Percentiles rank a stretch among this genome's conserved stretches.
phyloP scores from a whole-genome alignment of 2,888 invertebrate genomes.

The Oeneis ivallda region DNA sequence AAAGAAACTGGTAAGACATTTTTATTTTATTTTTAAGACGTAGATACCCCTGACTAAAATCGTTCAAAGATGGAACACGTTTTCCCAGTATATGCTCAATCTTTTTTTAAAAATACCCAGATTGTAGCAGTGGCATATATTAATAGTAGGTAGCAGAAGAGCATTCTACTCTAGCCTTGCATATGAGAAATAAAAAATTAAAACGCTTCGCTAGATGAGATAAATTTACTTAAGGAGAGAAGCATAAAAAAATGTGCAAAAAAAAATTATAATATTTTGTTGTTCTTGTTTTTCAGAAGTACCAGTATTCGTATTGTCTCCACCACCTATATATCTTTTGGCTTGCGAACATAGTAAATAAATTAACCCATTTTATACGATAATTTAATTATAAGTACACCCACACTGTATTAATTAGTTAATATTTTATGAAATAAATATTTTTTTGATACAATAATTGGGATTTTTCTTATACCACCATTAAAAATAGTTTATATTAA shows the following conservation, averaged over 20 bases:
- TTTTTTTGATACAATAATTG: not conserved
- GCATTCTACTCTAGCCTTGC: too few relatives aligned
- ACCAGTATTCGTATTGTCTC: constrained; percentile 57
- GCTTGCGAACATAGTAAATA: constrained; percentile 56
- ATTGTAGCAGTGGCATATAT: too few relatives aligned
- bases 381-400: not conserved
- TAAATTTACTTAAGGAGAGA: too few relatives aligned
- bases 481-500: not conserved
- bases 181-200: too few relatives aligned
- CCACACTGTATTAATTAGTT: not conserved
- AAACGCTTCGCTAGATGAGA: too few relatives aligned
- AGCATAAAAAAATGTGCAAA: not conserved
- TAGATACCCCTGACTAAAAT: too few relatives aligned
- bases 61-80: too few relatives aligned
- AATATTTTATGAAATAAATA: not conserved
- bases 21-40: too few relatives aligned
- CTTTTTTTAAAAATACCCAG: too few relatives aligned
- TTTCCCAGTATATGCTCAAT: too few relatives aligned
- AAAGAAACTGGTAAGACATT: constrained; percentile 46
- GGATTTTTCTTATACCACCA: not conserved
- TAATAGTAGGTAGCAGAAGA: too few relatives aligned
- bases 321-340: constrained; percentile 66
- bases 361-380: not conserved
- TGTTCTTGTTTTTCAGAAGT: constrained; percentile 56
- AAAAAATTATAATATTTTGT: not conserved